These are phyloP conservation scores for Orthosia gracilis DNA, from an alignment of 2,888 invertebrate genomes.

Conservation along the genomic window DNA sequence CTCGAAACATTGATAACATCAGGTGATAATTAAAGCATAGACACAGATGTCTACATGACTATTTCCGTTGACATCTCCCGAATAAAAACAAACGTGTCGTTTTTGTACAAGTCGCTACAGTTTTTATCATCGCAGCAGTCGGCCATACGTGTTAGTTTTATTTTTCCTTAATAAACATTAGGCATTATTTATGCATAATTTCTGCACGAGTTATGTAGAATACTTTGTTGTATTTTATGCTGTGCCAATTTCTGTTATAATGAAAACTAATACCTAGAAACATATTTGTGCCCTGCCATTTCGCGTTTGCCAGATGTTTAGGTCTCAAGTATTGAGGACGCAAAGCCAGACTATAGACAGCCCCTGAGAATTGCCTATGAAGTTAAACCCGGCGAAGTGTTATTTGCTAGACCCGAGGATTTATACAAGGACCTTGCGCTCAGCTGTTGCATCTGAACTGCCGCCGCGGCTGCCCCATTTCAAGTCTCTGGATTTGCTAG, in stretches of 20 bases:
- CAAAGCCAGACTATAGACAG: background rate
- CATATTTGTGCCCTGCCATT: background rate
- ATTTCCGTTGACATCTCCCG: slow-evolving; percentile 44
- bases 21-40: slow-evolving; percentile 46
- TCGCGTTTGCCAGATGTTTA: background rate
- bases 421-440: background rate
- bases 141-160: slow-evolving; percentile 53
- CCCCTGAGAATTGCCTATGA: background rate
- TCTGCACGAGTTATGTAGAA: slow-evolving; percentile 13
- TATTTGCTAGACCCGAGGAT: background rate
- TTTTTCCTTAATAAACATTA: slow-evolving; percentile 59
- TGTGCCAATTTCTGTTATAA: background rate
- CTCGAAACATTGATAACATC: slow-evolving; percentile 26
- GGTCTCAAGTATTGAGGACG: background rate
- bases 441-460: too few relatives aligned
- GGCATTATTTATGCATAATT: slow-evolving; percentile 28
- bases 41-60: slow-evolving; percentile 44
- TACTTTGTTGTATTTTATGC: background rate
- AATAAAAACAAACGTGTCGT: slow-evolving; percentile 56
- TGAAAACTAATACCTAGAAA: slow-evolving; percentile 1
- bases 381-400: background rate
- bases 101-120: slow-evolving; percentile 22
- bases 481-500: too few relatives aligned
- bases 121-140: slow-evolving; percentile 38
- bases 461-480: too few relatives aligned